A percentile compares a stretch with the other conserved stretches of the same genome.
These are phyloP conservation scores for Teinopalpus imperialis DNA, from an alignment of 2,888 invertebrate species.

Conservation along the genomic window DNA sequence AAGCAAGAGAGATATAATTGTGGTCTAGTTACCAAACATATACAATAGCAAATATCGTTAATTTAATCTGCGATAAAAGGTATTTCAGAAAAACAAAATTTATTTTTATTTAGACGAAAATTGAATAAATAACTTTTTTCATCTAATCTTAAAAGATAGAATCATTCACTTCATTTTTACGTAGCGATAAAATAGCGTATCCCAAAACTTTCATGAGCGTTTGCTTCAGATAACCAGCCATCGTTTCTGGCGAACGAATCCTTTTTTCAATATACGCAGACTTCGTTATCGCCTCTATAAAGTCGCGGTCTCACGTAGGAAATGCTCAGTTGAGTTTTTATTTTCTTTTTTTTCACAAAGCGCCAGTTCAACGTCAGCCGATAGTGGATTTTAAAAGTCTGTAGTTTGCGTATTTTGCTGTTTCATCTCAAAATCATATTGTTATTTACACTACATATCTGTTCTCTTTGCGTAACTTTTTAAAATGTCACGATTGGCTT, in stretches of 20 bases:
- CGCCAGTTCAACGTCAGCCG: constrained; percentile 1
- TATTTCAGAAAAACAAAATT: no score
- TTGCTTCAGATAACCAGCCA: constrained; percentile 17
- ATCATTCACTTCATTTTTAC: constrained; percentile 10
- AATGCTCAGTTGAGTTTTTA: constrained; percentile 10
- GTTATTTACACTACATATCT: no score
- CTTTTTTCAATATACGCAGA: constrained; percentile 30
- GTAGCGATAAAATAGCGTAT: constrained; percentile 15
- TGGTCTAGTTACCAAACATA: no score
- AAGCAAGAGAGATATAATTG: no score
- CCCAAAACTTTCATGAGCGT: constrained; percentile 17
- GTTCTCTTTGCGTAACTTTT: no score
- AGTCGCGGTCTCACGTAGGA: constrained; percentile 39
- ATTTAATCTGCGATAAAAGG: no score
- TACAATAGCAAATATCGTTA: no score
- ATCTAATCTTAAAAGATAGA: not conserved
- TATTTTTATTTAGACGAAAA: no score
- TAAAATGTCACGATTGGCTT: no score
- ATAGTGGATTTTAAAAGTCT: constrained; percentile 5
- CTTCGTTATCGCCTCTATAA: constrained; percentile 62
- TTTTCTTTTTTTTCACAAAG: constrained; percentile 15
- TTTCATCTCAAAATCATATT: not conserved
- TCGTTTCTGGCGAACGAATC: constrained; percentile 23
- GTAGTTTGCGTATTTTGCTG: not conserved
- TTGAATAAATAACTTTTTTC: not conserved